Evolutionary conservation across 2,888 invertebrate species (phyloP).

Genomic region (Epiblema foenella): DNA sequence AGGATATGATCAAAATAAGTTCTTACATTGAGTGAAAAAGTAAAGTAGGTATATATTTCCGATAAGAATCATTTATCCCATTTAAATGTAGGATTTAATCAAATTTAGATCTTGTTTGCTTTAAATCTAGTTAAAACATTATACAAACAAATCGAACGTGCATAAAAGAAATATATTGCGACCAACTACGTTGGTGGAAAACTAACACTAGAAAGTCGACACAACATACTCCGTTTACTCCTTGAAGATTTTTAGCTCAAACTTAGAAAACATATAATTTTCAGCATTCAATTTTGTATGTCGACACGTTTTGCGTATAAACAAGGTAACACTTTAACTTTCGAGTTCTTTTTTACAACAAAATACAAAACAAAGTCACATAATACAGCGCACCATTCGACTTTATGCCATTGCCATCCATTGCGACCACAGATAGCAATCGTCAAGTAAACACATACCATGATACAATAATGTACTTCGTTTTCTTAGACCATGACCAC

Average conservation of each 20-base stretch:
- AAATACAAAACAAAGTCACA: slow-evolving; percentile 44
- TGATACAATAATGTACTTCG: too few relatives aligned
- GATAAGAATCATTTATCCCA: not conserved
- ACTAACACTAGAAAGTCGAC: slow-evolving; percentile 45
- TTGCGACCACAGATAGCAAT: slow-evolving; percentile 36
- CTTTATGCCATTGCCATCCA: slow-evolving; percentile 33
- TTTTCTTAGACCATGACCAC: too few relatives aligned
- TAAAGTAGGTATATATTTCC: slow-evolving; percentile 22
- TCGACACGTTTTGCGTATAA: slow-evolving; percentile 11
- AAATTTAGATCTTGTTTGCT: not conserved
- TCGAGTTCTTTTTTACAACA: slow-evolving; percentile 33
- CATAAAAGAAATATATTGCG: slow-evolving; percentile 38
- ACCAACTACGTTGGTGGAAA: slow-evolving; percentile 44
- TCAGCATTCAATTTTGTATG: slow-evolving; percentile 8
- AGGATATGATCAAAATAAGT: slow-evolving; percentile 24
- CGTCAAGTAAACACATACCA: slow-evolving; percentile 16
- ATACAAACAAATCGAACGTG: slow-evolving; percentile 21
- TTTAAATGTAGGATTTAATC: not conserved
- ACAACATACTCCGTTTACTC: slow-evolving; percentile 42
- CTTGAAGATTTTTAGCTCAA: slow-evolving; percentile 13
- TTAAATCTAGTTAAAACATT: slow-evolving; percentile 25
- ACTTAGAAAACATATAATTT: slow-evolving; percentile 3
- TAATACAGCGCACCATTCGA: slow-evolving; percentile 41
- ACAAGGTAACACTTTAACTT: slow-evolving; percentile 35
- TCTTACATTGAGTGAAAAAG: slow-evolving; percentile 8